These are phyloP conservation scores for Rhinichthys osculus DNA, from an alignment of 2,797 vertebrate genomes.

Conservation along the genomic window DNA sequence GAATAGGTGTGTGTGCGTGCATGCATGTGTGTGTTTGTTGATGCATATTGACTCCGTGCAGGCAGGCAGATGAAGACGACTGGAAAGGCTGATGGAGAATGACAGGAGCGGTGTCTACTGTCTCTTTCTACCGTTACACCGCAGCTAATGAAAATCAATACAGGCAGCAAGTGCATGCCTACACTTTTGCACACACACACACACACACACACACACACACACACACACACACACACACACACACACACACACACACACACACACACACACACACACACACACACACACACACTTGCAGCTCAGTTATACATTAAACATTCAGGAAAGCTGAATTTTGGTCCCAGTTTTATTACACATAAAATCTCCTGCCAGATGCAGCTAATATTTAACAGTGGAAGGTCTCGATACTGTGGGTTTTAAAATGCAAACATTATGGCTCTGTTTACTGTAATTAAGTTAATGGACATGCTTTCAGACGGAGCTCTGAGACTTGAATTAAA, in stretches of 20 bases:
- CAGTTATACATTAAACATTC: slow-evolving; percentile 13
- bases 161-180: slow-evolving; percentile 46
- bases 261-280: too few species aligned
- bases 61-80: slow-evolving; percentile 73
- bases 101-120: slow-evolving; percentile 77
- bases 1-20: neutral
- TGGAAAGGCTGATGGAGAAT: slow-evolving; percentile 73
- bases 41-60: slow-evolving; percentile 52
- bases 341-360: slow-evolving; percentile 15
- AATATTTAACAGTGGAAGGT: slow-evolving; percentile 21
- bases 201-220: slow-evolving; percentile 14
- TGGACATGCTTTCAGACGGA: slow-evolving; percentile 40
- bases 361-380: slow-evolving; percentile 18
- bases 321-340: neutral
- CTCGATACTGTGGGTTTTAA: slow-evolving; percentile 30
- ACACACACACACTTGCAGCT: neutral
- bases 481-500: slow-evolving; percentile 37
- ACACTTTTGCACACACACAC: slow-evolving; percentile 59
- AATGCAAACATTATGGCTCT: slow-evolving; percentile 36
- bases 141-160: slow-evolving; percentile 84
- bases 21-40: slow-evolving; percentile 31
- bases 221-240: too few species aligned
- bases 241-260: too few species aligned
- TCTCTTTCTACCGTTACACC: slow-evolving; percentile 65
- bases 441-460: slow-evolving; percentile 56